These are phyloP conservation scores for Otolemur garnettii DNA, from an alignment of 2,113 vertebrate species.

Conservation along the genomic window DNA sequence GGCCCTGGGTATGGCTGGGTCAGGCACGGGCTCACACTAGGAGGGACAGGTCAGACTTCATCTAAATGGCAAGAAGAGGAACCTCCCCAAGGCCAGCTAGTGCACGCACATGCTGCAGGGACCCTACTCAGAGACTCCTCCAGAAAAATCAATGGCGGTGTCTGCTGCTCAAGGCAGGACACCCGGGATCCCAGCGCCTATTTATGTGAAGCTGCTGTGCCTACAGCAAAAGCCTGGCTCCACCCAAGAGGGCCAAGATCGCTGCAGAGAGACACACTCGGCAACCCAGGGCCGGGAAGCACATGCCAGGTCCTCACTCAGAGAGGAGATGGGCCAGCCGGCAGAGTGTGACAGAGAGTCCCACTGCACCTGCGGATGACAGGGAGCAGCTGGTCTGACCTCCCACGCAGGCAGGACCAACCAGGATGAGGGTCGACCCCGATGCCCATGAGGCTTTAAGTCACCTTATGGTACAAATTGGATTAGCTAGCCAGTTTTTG, in stretches of 20 bases:
- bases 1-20: too few relatives aligned
- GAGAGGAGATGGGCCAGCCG: neutral
- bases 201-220: neutral
- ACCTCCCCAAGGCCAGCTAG: too few relatives aligned
- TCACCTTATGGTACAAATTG: neutral
- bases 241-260: rapidly evolving
- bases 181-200: neutral
- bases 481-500: neutral
- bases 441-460: neutral
- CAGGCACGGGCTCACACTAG: neutral
- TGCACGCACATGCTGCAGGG: neutral
- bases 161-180: rapidly evolving
- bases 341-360: neutral
- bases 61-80: neutral
- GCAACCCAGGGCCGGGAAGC: neutral
- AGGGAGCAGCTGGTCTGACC: neutral
- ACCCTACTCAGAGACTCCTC: neutral
- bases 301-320: neutral
- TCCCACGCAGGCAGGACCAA: neutral
- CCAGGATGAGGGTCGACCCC: too few relatives aligned
- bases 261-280: neutral
- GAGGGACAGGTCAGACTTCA: neutral
- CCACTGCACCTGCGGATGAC: neutral
- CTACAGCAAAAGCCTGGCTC: neutral
- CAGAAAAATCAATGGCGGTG: neutral